Evolutionary conservation across 1,140 invertebrate genomes (phyloP).

Genomic region (Sarcophaga peregrina): DNA sequence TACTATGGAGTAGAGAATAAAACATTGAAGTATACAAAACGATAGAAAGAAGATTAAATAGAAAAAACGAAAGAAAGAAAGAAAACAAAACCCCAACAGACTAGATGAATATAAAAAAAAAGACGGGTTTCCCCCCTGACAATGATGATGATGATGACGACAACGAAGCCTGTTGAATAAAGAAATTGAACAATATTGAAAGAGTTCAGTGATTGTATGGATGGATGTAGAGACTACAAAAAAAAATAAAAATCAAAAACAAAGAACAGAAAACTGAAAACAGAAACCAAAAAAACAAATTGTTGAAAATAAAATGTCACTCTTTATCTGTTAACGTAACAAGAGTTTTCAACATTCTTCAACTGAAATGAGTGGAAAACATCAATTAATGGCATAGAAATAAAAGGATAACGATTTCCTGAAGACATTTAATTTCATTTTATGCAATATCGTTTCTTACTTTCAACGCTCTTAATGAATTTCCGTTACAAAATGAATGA

Average conservation of each 20-base stretch:
- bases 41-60: not conserved
- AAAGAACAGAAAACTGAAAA: too few relatives aligned
- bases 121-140: not conserved
- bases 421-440: constrained; percentile 4
- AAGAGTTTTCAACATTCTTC: not conserved
- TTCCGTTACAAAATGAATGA: not conserved
- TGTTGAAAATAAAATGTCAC: too few relatives aligned
- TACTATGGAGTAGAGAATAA: not conserved
- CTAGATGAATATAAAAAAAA: constrained; percentile 3
- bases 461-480: not conserved
- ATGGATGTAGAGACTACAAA: not conserved
- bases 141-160: too few relatives aligned
- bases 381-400: constrained; percentile 14
- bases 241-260: not conserved
- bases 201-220: not conserved
- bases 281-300: too few relatives aligned
- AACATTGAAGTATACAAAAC: not conserved
- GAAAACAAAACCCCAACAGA: not conserved
- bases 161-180: constrained; percentile 3
- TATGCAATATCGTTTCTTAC: not conserved
- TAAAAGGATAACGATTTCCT: constrained; percentile 22
- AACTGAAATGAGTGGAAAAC: constrained; percentile 8
- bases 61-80: not conserved
- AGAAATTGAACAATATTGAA: not conserved
- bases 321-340: not conserved